phyloP scores from a whole-genome alignment of 2,797 vertebrate genomes.

The Apodemus agrarius region DNA sequence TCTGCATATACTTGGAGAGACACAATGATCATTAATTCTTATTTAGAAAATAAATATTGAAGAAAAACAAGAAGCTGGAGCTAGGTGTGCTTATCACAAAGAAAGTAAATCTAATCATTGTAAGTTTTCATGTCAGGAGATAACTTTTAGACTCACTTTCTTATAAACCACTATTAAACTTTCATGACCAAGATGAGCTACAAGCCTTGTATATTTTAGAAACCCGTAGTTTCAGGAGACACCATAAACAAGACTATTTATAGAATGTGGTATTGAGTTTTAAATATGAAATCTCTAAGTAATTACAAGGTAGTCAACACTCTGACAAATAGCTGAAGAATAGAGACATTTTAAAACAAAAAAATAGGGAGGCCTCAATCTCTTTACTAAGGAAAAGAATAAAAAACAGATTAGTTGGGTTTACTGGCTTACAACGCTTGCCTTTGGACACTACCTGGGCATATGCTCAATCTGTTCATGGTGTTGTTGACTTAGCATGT shows the following conservation, averaged over 20 bases:
- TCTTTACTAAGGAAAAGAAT: neutral
- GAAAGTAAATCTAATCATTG: neutral
- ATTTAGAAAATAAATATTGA: conserved; percentile 45
- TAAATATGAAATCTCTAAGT: conserved; percentile 15
- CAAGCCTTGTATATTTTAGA: neutral
- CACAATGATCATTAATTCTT: neutral
- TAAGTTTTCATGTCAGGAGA: neutral
- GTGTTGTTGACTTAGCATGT: neutral
- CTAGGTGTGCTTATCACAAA: neutral
- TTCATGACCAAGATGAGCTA: neutral
- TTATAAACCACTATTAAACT: neutral
- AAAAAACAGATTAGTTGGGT: neutral
- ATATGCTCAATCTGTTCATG: neutral
- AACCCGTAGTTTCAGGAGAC: neutral
- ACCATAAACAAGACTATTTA: neutral
- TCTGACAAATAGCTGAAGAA: neutral
- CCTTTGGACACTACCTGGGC: neutral
- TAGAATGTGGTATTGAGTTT: neutral
- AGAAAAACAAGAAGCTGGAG: neutral
- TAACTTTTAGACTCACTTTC: neutral
- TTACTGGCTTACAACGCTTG: neutral
- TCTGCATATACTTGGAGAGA: neutral
- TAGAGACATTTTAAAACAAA: conserved; percentile 3
- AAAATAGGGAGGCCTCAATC: neutral
- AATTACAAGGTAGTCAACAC: neutral